Evolutionary conservation across 2,113 vertebrate species (phyloP).

Genomic region (Cephalopholis sonnerati): DNA sequence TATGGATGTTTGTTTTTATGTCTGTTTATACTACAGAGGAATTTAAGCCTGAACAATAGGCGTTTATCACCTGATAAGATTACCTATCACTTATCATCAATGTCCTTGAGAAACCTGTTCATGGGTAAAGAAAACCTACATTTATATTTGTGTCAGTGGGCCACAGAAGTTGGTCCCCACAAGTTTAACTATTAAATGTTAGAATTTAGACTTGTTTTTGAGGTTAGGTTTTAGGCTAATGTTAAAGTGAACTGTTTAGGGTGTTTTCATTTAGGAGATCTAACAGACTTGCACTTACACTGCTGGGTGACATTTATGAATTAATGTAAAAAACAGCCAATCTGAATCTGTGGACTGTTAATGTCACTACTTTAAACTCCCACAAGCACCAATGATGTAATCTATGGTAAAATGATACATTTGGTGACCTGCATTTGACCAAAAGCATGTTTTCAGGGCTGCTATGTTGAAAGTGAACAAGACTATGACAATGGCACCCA

Average conservation of each 20-base stretch:
- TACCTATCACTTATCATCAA: not conserved
- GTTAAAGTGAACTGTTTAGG: not conserved
- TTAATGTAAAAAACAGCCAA: not conserved
- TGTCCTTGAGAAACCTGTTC: not conserved
- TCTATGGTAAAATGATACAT: conserved; percentile 13
- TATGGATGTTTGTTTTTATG: conserved; percentile 4
- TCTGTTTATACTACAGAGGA: not conserved
- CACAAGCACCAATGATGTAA: conserved; percentile 35
- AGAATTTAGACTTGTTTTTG: too few relatives aligned
- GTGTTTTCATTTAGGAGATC: not conserved
- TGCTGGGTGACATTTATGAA: not conserved
- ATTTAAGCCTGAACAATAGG: conserved; percentile 7
- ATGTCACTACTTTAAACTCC: conserved; percentile 2
- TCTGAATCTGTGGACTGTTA: not conserved
- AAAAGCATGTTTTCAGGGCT: conserved; percentile 38
- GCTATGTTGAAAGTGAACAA: conserved; percentile 47
- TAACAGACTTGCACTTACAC: not conserved
- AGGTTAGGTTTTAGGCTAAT: not conserved
- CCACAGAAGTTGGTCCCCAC: not conserved
- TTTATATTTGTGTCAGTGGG: conserved; percentile 1
- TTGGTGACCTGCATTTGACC: conserved; percentile 31
- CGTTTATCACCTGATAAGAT: not conserved
- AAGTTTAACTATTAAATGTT: not conserved
- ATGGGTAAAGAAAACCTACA: not conserved
- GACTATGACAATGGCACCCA: conserved; percentile 34